Evolutionary conservation across 2,797 vertebrate species (phyloP), one percentile per base, ranked within the genome.

Genomic region (Aldrovandia affinis): DNA sequence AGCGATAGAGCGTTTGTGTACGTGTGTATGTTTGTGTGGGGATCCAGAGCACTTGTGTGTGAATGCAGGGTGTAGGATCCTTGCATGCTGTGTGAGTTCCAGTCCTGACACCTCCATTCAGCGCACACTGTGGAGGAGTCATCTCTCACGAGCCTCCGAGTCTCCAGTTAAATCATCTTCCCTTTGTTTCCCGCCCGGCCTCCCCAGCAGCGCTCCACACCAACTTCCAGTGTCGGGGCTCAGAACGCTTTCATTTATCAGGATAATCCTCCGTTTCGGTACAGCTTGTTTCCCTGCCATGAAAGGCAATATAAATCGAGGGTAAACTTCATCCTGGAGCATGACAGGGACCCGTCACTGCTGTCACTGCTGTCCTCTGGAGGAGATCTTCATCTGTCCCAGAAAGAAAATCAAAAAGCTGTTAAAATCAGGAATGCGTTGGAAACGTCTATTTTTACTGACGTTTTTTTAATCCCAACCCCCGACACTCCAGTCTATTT

Each of bases 171-270:
- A 9, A 75, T 20, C 36, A 36, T 44, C 20, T 42, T 7, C 10
- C 20, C 36, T 75, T 33, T 83, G 82, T 73, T 73, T 73, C 52
- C 84, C 70, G 84, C 70, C 65, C 61, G 80, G 75, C 86, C 84
- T 25, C 83, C 81, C 87, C 85, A 55, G 5, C 18, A 70, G 25
- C 20, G 28, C 22, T 75, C 82, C 82, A 87, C 75, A 68, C 68
- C 33, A 75, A 83, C 73, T 70, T 50, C 18, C 20, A 39, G 55
- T 70, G 73, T 81, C 65, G 80, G 30, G 25, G 12, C 57, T 86
- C 33, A 84, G 44, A 50, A 82, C 10, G 2, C 28, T 8, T 68
- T 39, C 42, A 59, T 82, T 82, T 65, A 63, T 73, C 55, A 36
- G 57, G 61, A 59, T 80, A 70, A 68, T 70, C 63, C 77, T 39